Evolutionary conservation across 2,888 invertebrate species (phyloP).

Genomic region (Neoitamus cyanurus): DNA sequence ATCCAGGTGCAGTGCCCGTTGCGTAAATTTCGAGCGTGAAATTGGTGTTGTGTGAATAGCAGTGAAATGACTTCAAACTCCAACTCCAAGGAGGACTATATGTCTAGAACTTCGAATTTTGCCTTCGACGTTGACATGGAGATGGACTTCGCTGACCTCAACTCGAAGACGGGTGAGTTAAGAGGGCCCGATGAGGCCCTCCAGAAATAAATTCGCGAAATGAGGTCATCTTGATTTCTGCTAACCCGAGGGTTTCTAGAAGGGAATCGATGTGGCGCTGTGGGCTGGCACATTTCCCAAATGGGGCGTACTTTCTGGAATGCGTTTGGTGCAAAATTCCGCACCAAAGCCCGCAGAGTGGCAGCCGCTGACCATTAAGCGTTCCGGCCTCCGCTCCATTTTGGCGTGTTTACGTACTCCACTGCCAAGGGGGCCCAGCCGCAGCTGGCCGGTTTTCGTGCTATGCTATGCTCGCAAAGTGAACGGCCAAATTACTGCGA

Average conservation of each 20-base stretch:
- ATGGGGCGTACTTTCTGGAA: background rate
- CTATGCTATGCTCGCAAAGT: background rate
- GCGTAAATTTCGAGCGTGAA: background rate
- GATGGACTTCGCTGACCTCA: constrained; percentile 57
- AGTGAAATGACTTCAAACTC: background rate
- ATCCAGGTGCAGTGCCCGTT: background rate
- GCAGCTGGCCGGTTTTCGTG: background rate
- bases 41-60: background rate
- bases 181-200: background rate
- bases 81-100: background rate
- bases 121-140: constrained; percentile 66
- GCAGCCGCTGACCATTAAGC: background rate
- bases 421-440: background rate
- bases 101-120: constrained; percentile 60
- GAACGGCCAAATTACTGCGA: background rate
- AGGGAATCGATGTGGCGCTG: background rate
- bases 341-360: background rate
- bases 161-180: constrained; percentile 16
- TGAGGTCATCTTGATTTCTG: constrained; percentile 18
- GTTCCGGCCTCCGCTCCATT: background rate
- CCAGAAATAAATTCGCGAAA: background rate
- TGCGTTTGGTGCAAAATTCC: background rate
- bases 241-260: background rate
- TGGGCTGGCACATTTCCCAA: background rate
- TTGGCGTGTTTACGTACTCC: background rate